Base-by-base conservation (phyloP, 2,888 invertebrate species). In the Dasysyrphus albostriatus region DNA sequence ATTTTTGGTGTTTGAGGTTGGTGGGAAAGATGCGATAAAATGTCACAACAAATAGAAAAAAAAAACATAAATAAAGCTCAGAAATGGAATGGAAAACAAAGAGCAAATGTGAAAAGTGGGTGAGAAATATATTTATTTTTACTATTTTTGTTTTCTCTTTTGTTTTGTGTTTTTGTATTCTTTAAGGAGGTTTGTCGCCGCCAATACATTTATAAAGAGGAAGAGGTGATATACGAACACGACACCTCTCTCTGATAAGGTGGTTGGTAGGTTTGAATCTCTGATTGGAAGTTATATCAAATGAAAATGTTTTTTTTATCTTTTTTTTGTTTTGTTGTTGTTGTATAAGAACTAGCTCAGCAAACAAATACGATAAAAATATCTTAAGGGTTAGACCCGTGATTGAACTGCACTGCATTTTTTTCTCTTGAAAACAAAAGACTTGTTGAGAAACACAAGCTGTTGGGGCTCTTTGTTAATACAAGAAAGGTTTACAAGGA, bases 261-360 rank as follows among this genome's bases (percentile, higher is more conserved):
- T 3, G 34, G 39, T 14, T 3, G 34, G 39, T 14, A 24, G 29
- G 59, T 42, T 47, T 63, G 29, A 44, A 63, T 76, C 29, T 56
- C 10, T 58, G 69, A 75, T 70, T 70, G 69, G 44, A 42, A 61
- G 37, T 49, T 79, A 65, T 75, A 65, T 69, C 14, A 24, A 83
- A 74, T 63, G 63, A 70, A 75, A 58, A 37, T 79, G 19, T 54
- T 75, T 56, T 49, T n/a, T 63, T 49, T 16, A 14, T 42, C 24
- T 47, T 29, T 32, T 4, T 59, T 54, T 61, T n/a, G n/a, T 34
- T 37, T 32, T 12, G 51, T 32, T 76, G 5, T 24, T 24, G 24
- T 24, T 24, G 24, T 24, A 24, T 1, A 39, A 49, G 37, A 65
- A 56, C 44, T 59, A 47, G 63, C 19, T 14, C 78, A 56, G 42